Conservation (phyloP, 64 coral and sea anemone species). For the Actinia equina region DNA sequence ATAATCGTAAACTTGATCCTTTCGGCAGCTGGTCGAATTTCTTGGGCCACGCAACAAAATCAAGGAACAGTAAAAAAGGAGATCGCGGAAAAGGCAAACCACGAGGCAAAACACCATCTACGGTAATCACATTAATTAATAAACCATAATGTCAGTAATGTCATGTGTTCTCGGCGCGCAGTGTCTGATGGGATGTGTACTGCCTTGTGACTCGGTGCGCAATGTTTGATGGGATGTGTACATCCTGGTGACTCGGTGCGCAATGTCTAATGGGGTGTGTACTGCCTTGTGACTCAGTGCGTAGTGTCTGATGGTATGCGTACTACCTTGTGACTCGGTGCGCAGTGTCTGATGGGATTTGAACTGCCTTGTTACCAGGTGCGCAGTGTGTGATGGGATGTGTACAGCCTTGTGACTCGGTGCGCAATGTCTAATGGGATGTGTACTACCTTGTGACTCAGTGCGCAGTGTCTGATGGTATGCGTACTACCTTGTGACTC, state of each 20-base stretch:
- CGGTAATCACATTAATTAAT: not conserved
- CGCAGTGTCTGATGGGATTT: not conserved
- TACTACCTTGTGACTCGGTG: not conserved
- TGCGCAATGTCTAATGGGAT: not conserved
- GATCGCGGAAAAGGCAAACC: not conserved
- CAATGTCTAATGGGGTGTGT: no score
- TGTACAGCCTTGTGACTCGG: no score
- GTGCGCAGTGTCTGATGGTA: no score
- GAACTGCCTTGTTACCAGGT: no score
- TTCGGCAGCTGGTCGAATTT: slow-evolving; percentile 26
- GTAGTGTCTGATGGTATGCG: not conserved
- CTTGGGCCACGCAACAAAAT: not conserved
- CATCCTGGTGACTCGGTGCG: no score
- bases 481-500: no score
- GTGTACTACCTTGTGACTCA: no score
- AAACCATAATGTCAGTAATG: no score
- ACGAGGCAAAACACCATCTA: not conserved
- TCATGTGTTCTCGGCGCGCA: no score
- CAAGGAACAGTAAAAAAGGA: slow-evolving; percentile 15
- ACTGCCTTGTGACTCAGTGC: not conserved
- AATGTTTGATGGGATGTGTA: no score
- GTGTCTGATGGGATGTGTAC: not conserved
- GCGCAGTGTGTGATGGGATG: no score
- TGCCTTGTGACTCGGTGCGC: no score
- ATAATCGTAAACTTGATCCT: slow-evolving; percentile 9